Evolutionary conservation across 2,113 vertebrate species (phyloP).

Genomic region (Dasyprocta punctata): DNA sequence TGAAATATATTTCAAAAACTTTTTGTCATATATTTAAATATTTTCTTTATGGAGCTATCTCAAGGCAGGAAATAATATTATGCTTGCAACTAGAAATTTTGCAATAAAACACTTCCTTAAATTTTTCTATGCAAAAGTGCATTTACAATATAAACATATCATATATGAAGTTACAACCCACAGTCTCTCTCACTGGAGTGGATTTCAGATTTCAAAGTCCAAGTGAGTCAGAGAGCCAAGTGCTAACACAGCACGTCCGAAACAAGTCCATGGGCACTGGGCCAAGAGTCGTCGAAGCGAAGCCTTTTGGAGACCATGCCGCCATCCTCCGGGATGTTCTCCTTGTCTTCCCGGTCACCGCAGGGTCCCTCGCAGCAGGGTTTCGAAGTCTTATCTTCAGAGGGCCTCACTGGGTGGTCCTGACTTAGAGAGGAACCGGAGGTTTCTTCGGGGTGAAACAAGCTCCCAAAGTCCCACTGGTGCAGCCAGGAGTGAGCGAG

Average conservation of each 20-base stretch:
- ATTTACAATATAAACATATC: constrained; percentile 81
- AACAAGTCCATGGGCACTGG: constrained; percentile 85
- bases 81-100: constrained; percentile 31
- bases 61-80: constrained; percentile 55
- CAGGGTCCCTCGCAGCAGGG: constrained; percentile 84
- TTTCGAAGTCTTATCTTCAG: constrained; percentile 88
- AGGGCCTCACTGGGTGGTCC: constrained; percentile 75
- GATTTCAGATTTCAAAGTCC: constrained; percentile 72
- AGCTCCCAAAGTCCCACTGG: constrained; percentile 84
- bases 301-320: constrained; percentile 90
- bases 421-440: constrained; percentile 79
- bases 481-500: constrained; percentile 95
- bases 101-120: constrained; percentile 61
- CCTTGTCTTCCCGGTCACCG: constrained; percentile 93
- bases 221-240: constrained; percentile 46
- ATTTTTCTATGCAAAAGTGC: constrained; percentile 81
- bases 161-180: constrained; percentile 70
- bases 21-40: constrained; percentile 73
- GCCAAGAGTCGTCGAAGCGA: constrained; percentile 91
- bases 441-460: constrained; percentile 79
- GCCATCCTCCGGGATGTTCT: constrained; percentile 93
- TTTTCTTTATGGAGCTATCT: constrained; percentile 55
- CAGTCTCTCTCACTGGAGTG: constrained; percentile 54
- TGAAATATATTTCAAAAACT: constrained; percentile 54
- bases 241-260: constrained; percentile 85